Evolutionary conservation across 2,113 vertebrate species (phyloP).

Genomic region (Apaloderma vittatum): DNA sequence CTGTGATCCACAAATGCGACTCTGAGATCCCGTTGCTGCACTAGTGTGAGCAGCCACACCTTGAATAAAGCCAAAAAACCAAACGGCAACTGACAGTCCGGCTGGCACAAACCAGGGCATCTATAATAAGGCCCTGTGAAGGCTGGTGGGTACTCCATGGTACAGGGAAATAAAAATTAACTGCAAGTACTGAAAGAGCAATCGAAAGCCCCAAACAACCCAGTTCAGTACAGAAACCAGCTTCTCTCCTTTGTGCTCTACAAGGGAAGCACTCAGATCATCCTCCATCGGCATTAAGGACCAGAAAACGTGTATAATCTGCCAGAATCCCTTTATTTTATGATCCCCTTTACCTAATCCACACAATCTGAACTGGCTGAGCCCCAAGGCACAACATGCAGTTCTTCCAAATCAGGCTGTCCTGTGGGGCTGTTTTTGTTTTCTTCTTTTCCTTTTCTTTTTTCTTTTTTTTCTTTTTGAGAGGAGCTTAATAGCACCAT

Average conservation of each 20-base stretch:
- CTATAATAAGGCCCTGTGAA: neutral
- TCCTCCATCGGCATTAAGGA: neutral
- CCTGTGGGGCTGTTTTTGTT: neutral
- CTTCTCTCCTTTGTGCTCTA: neutral
- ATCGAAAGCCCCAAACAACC: neutral
- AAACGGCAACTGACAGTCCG: accelerated
- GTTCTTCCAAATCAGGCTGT: neutral
- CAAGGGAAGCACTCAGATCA: neutral
- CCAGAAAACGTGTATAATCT: neutral
- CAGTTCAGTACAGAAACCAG: neutral
- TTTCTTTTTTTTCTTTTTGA: neutral
- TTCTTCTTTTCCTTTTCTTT: too few species aligned
- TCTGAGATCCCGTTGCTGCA: neutral
- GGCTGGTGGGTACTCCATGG: accelerated
- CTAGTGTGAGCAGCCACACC: neutral
- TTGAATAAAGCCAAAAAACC: neutral
- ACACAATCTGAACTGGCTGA: neutral
- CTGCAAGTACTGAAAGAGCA: neutral
- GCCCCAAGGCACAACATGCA: neutral
- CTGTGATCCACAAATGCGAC: accelerated
- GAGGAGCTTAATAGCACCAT: neutral
- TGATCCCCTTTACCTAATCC: neutral
- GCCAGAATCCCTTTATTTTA: neutral
- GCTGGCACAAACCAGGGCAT: neutral
- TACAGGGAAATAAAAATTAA: neutral